phyloP scores from a whole-genome alignment of 1,140 invertebrate genomes.

The Musca domestica region DNA sequence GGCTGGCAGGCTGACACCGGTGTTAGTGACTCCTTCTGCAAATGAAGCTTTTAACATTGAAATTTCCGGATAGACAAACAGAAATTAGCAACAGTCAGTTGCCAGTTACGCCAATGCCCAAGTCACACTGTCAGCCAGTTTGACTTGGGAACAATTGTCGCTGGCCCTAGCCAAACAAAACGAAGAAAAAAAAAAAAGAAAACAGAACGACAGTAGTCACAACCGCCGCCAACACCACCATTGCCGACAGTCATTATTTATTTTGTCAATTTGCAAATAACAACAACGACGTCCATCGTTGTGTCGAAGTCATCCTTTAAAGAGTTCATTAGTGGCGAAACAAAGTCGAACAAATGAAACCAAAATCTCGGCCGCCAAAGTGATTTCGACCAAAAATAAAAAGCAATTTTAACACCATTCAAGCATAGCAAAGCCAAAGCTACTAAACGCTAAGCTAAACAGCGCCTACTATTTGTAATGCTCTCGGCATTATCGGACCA shows the following conservation, averaged over 20 bases:
- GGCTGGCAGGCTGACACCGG: no score
- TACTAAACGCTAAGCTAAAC: background rate
- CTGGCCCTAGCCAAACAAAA: background rate
- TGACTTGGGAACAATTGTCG: no score
- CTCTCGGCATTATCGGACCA: conserved; percentile 8
- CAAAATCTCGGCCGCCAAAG: background rate
- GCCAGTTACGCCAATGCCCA: background rate
- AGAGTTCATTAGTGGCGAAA: conserved; percentile 12
- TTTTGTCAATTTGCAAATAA: conserved; percentile 48
- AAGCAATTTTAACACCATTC: conserved; percentile 19
- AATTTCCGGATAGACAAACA: conserved; percentile 14
- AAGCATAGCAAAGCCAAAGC: no score
- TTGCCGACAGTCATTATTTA: conserved; percentile 36
- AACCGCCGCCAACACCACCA: background rate
- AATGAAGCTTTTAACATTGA: conserved; percentile 14
- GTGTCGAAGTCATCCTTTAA: conserved; percentile 14
- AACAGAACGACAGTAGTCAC: conserved; percentile 9
- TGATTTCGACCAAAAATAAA: conserved; percentile 6
- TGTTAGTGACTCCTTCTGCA: background rate
- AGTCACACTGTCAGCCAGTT: background rate
- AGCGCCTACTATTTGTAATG: conserved; percentile 21
- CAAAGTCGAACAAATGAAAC: no score
- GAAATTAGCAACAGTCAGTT: conserved; percentile 21
- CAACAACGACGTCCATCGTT: background rate
- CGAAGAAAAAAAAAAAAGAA: background rate